Evolutionary conservation across 2,113 vertebrate genomes (phyloP).

Genomic region (Porphyrio hochstetteri): DNA sequence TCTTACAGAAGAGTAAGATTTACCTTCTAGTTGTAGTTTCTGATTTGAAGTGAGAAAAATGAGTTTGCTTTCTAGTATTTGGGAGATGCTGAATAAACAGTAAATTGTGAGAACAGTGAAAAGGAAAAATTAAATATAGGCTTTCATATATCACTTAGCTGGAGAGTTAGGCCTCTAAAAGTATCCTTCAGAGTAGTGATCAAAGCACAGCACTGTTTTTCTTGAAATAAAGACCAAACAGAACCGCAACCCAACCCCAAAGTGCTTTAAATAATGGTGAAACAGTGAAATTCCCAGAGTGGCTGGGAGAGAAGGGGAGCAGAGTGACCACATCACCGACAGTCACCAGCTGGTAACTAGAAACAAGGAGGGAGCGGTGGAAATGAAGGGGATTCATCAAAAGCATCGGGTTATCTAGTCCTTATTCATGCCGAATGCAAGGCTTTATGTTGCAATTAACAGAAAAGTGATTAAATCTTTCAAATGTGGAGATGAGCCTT

Average conservation of each 20-base stretch:
- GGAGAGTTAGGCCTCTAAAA: not conserved
- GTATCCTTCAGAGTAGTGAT: not conserved
- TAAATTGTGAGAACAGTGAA: not conserved
- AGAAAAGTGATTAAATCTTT: slow-evolving; percentile 1
- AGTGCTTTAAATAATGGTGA: not conserved
- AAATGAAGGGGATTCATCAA: not conserved
- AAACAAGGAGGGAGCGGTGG: not conserved
- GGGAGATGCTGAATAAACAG: not conserved
- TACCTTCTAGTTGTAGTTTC: not conserved
- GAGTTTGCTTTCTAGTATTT: not conserved
- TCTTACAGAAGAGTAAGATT: not conserved
- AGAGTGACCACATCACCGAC: not conserved
- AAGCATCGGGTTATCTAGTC: not conserved
- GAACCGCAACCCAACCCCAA: too few relatives aligned
- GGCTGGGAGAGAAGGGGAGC: not conserved
- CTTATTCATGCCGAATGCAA: not conserved
- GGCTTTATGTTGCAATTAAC: not conserved
- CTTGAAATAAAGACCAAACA: not conserved
- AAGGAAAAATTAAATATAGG: not conserved
- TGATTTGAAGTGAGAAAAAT: not conserved
- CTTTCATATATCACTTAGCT: not conserved
- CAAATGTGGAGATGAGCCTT: not conserved
- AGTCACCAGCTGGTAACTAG: not conserved
- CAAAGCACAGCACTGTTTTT: not conserved
- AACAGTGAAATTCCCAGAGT: not conserved